phyloP scores from a whole-genome alignment of 53 echinoderm and acorn worm genomes.

The Paracentrotus lividus region DNA sequence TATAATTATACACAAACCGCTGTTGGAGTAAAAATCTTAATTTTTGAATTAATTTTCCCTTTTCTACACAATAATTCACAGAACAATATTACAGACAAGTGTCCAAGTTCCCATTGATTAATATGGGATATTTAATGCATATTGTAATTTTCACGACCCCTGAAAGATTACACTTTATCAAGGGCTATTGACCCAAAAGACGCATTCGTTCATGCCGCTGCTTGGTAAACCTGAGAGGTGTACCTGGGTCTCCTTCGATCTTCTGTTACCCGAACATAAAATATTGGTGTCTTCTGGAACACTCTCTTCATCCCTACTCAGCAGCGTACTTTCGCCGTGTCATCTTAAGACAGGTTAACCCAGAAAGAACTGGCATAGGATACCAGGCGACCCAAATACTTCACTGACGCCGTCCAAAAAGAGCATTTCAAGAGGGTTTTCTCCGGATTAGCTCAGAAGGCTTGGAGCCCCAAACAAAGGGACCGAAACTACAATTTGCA shows the following conservation, averaged over 20 bases:
- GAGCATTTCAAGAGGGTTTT: slow-evolving; percentile 15
- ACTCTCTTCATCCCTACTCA: not conserved
- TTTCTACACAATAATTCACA: not conserved
- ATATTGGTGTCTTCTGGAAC: not conserved
- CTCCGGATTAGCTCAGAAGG: not conserved
- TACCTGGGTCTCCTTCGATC: not conserved
- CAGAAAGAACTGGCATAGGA: not conserved
- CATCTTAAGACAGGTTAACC: slow-evolving; percentile 35
- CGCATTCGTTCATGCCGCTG: not conserved
- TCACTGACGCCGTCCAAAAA: slow-evolving; percentile 17
- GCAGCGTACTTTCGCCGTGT: not conserved
- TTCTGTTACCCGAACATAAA: not conserved
- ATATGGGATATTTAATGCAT: not conserved
- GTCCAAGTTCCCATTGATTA: not conserved
- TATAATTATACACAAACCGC: too few species aligned
- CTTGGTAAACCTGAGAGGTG: not conserved
- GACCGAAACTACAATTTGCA: not conserved
- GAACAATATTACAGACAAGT: not conserved
- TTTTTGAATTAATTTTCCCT: not conserved
- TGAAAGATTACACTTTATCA: slow-evolving; percentile 1
- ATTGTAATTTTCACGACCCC: not conserved
- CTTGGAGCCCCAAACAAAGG: not conserved
- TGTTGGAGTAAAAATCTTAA: too few species aligned
- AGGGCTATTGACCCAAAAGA: slow-evolving; percentile 8
- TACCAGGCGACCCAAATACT: slow-evolving; percentile 41